Evolutionary conservation across 2,888 invertebrate genomes (phyloP), one percentile per base, ranked within the genome.

Genomic region (Euspilapteryx auroguttella): DNA sequence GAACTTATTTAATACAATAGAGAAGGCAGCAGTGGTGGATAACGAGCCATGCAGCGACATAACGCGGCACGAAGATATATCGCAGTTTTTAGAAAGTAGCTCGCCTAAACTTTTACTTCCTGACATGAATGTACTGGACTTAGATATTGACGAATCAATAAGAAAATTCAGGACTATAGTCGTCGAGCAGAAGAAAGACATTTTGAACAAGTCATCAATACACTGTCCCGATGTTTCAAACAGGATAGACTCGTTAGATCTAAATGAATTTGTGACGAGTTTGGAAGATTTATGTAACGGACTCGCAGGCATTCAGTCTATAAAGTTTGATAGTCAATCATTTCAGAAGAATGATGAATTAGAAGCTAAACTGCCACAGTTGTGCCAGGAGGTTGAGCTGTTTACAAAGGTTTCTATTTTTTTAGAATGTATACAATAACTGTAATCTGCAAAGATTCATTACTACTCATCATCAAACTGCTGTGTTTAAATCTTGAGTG

Each of bases 261-360:
- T 68, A 24, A 49, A 50, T 12, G 49, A 57, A 24, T 69, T 65
- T 44, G 63, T 63, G 3, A 29, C 39, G 1, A 64, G 52, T 31
- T 38, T 75, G 24, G 58, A 66, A 27, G 53, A 61, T 21, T 39
- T 71, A n/a, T 42, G 49, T n/a, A 68, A 69, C 35, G 52, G 58
- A 3, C 36, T 71, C 20, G 45, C 48, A 0, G 56, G 54, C 25
- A 48, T 73, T 3, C 65, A 63, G 32, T 30, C 62, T 2, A 49
- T 37, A 21, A 54, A 50, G 27, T n/a, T n/a, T n/a, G n/a, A n/a
- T n/a, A 45, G 35, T 11, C 42, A 46, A 27, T 44, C 49, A n/a
- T 36, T 33, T 2, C 42, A 43, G 6, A 56, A 46, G 29, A 62
- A 54, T 40, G 29, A 37, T 14, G 62, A 58, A 24, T 41, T 75